These are phyloP conservation scores for Amphiprion percula DNA, from an alignment of 2,113 vertebrate genomes.

Conservation along the genomic window DNA sequence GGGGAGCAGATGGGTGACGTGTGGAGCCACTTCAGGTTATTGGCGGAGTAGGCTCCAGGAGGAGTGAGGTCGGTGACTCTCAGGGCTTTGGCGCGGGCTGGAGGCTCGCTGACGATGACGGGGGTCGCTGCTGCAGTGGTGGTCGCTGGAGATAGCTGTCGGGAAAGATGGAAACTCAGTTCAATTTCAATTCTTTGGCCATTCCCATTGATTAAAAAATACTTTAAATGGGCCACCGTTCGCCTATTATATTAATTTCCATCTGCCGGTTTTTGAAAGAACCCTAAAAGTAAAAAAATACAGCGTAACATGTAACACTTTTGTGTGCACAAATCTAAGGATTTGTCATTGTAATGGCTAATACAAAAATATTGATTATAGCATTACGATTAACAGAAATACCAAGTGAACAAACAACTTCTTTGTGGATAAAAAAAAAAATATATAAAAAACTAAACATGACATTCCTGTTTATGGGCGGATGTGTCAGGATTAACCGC, in stretches of 20 bases:
- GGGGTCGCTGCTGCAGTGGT: conserved; percentile 50
- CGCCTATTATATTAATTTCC: not conserved
- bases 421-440: conserved; percentile 3
- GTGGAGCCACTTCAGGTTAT: conserved; percentile 86
- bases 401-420: not conserved
- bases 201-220: not conserved
- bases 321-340: too few relatives aligned
- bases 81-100: conserved; percentile 67
- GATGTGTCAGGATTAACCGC: conserved; percentile 40
- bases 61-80: conserved; percentile 79
- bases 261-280: conserved; percentile 2
- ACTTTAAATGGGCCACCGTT: not conserved
- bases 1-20: conserved; percentile 85
- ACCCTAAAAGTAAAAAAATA: not conserved
- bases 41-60: conserved; percentile 79
- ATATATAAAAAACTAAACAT: not conserved
- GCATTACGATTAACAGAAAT: not conserved
- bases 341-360: not conserved
- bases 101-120: conserved; percentile 52
- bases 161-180: not conserved
- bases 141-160: conserved; percentile 73
- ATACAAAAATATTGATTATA: not conserved
- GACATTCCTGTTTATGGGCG: conserved; percentile 13
- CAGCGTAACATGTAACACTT: too few relatives aligned
- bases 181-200: not conserved